phyloP scores from a whole-genome alignment of 2,797 vertebrate genomes.

The Pseudocheirus occidentalis region DNA sequence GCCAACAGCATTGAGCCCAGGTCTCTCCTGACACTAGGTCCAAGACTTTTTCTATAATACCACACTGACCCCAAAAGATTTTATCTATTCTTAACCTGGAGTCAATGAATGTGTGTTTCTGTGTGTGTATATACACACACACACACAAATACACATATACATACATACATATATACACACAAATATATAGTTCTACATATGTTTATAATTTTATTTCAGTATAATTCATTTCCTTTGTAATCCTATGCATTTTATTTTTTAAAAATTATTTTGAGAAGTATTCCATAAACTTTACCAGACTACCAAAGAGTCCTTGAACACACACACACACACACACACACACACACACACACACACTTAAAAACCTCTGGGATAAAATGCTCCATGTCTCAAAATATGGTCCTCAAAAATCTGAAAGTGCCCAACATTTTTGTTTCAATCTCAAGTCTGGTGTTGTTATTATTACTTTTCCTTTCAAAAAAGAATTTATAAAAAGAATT shows the following conservation, averaged over 20 bases:
- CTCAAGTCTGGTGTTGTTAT: neutral
- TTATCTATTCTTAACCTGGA: neutral
- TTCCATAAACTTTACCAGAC: neutral
- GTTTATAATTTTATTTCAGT: neutral
- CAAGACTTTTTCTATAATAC: neutral
- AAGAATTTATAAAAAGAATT: neutral
- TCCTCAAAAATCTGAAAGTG: neutral
- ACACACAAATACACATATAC: accelerated
- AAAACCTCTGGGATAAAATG: neutral
- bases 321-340: neutral
- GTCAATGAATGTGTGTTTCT: neutral
- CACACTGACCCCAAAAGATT: neutral
- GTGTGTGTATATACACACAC: neutral
- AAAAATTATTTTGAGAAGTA: neutral
- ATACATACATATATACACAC: neutral
- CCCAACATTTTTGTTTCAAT: neutral
- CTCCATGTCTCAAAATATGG: neutral
- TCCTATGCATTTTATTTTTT: neutral
- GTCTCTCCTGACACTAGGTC: neutral
- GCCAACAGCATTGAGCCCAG: neutral
- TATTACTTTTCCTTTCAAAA: neutral
- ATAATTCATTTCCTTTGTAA: neutral
- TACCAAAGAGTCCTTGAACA: neutral
- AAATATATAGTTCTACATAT: neutral
- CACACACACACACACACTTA: neutral